These are phyloP conservation scores for Erebia epiphron DNA, from an alignment of 2,888 invertebrate genomes.

Conservation along the genomic window DNA sequence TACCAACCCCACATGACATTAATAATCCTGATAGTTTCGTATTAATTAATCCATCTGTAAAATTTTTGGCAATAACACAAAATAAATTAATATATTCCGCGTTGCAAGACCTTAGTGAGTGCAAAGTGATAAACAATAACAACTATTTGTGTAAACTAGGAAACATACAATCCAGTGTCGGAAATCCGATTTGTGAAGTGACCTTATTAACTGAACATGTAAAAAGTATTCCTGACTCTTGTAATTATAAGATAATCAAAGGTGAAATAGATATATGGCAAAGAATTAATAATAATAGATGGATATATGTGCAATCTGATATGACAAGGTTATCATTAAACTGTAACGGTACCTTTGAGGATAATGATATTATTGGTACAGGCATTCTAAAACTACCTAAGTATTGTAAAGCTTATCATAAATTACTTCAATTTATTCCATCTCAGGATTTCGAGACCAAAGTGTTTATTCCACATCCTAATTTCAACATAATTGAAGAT, in stretches of 20 bases:
- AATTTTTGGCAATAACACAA: not conserved
- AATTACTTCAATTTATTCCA: not conserved
- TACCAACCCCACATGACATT: not conserved
- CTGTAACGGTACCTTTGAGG: too few relatives aligned
- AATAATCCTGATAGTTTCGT: not conserved
- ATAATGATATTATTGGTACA: too few relatives aligned
- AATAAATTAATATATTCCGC: constrained; percentile 7
- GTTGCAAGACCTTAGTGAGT: not conserved
- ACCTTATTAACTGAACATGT: constrained; percentile 8
- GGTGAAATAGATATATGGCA: too few relatives aligned
- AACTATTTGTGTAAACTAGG: constrained; percentile 14
- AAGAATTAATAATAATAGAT: too few relatives aligned
- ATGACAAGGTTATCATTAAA: too few relatives aligned
- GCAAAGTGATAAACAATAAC: constrained; percentile 12
- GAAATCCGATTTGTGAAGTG: constrained; percentile 18
- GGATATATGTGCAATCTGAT: too few relatives aligned
- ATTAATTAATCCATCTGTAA: not conserved
- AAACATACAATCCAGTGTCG: constrained; percentile 13
- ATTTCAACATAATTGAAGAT: not conserved
- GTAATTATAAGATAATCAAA: too few relatives aligned
- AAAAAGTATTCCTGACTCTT: not conserved
- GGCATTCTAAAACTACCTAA: not conserved
- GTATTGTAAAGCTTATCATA: not conserved
- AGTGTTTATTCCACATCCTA: not conserved
- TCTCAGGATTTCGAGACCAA: not conserved